Percentiles rank a stretch among this genome's conserved stretches.
Conservation (phyloP, 2,888 invertebrate species). For the Tethea ocularis region DNA sequence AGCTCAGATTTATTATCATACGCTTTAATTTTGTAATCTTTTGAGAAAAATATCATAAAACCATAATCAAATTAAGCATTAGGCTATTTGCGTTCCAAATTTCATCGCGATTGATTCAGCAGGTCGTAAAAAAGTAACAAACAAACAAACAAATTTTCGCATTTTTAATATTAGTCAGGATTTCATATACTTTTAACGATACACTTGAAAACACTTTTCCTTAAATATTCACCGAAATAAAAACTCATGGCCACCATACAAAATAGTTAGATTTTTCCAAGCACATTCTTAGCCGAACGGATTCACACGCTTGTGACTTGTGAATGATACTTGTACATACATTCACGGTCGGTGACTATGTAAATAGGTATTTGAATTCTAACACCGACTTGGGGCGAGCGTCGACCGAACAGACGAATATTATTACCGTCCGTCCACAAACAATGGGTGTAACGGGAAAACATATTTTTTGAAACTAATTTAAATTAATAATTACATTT, state of each 20-base stretch:
- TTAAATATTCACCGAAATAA: neutral
- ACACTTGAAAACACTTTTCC: neutral
- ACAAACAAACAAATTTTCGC: too few relatives aligned
- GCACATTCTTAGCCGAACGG: slow-evolving; percentile 66
- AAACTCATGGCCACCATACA: slow-evolving; percentile 53
- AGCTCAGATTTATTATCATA: too few relatives aligned
- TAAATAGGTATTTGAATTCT: slow-evolving; percentile 70
- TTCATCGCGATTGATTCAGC: too few relatives aligned
- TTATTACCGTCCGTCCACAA: slow-evolving; percentile 40
- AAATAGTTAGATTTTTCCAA: slow-evolving; percentile 64
- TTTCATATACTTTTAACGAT: too few relatives aligned
- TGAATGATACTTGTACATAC: slow-evolving; percentile 59
- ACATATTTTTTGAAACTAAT: neutral
- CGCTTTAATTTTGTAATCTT: too few relatives aligned
- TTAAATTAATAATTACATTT: neutral
- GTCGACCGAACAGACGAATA: slow-evolving; percentile 40
- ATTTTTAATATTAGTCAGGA: too few relatives aligned
- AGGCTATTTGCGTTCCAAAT: too few relatives aligned
- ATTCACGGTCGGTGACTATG: slow-evolving; percentile 80
- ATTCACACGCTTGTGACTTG: slow-evolving; percentile 71
- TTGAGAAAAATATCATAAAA: too few relatives aligned
- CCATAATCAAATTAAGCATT: too few relatives aligned
- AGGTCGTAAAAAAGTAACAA: too few relatives aligned
- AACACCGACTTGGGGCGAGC: slow-evolving; percentile 47
- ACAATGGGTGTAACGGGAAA: slow-evolving; percentile 29